Base-by-base conservation (phyloP, 2,113 vertebrate species). In the Dinomys branickii region DNA sequence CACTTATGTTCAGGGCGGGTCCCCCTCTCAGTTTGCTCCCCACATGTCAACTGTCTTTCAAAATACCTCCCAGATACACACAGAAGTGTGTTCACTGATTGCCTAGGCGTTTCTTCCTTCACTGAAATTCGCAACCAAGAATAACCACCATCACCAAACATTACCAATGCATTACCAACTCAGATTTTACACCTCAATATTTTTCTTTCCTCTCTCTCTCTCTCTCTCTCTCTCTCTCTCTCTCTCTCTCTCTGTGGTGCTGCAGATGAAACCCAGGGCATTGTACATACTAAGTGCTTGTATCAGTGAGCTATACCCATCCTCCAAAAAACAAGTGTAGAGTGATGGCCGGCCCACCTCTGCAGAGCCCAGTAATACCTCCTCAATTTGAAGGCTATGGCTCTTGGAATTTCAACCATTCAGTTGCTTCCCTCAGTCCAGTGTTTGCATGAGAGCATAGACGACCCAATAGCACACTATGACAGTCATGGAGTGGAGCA, bases 331-430 rank as follows among this genome's bases (percentile, higher is more conserved):
- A 54, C 56, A 28, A n/a, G 38, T 35, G 3, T 35, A 47, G 35
- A 82, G 14, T 3, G 10, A 78, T 8, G 24, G 3, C 3, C 17
- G 30, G 14, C 20, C 22, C 33, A 24, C 13, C 9, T 85, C 35
- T 8, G 3, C 7, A 0, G 9, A 47, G 4, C 11, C 63, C 54
- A 14, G 0, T 35, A 47, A 54, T 8, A 38, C 5, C 52, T n/a
- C 19, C 58, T 33, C 17, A 3, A 0, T 22, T 38, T 75, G 7
- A 38, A 63, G 44, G 50, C 35, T 26, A 59, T 3, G 24, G 20
- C 56, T 52, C 38, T 87, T 67, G 54, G 44, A 71, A 93, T 86
- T 82, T 89, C 54, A 86, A 4, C 44, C 0, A 4, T 9, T 33
- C 33, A 44, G 44, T 33, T 5, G 0, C 35, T 77, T 38, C 67